These are phyloP conservation scores for Centruroides vittatus DNA, from an alignment of 1,140 invertebrate species.

Conservation along the genomic window DNA sequence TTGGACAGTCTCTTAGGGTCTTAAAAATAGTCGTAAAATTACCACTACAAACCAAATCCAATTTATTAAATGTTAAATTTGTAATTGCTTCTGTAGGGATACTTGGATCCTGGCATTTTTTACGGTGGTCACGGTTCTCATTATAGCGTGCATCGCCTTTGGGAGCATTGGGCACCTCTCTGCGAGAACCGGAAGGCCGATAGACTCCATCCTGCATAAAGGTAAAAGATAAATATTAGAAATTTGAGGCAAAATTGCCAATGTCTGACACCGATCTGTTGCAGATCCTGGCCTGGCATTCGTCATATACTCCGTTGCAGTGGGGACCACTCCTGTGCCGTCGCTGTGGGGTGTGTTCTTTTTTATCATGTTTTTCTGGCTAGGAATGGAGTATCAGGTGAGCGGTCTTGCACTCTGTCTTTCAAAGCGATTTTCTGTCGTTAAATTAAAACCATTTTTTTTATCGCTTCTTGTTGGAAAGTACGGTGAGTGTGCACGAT, in stretches of 20 bases:
- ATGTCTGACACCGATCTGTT: conserved; percentile 2
- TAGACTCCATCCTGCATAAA: conserved; percentile 67
- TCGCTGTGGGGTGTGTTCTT: conserved; percentile 30
- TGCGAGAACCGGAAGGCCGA: conserved; percentile 52
- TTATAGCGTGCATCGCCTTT: conserved; percentile 76
- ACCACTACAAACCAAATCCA: no score
- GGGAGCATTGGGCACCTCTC: conserved; percentile 72
- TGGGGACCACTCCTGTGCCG: conserved; percentile 18
- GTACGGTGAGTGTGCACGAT: no score
- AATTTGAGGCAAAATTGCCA: not conserved
- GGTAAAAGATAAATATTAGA: conserved; percentile 42
- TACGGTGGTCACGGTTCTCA: conserved; percentile 64
- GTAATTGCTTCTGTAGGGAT: conserved; percentile 36
- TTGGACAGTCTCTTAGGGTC: no score
- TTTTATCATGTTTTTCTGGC: conserved; percentile 39
- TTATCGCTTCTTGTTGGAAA: no score
- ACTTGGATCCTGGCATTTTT: conserved; percentile 64
- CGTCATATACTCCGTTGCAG: conserved; percentile 29
- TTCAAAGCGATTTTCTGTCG: no score
- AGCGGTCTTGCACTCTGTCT: not conserved
- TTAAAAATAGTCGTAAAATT: no score
- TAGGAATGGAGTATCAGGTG: conserved; percentile 33
- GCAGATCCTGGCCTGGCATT: conserved; percentile 35
- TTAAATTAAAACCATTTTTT: no score
- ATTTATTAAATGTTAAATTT: no score